Evolutionary conservation across 2,888 invertebrate genomes (phyloP), one percentile per base, ranked within the genome.

Genomic region (Seira musarum): DNA sequence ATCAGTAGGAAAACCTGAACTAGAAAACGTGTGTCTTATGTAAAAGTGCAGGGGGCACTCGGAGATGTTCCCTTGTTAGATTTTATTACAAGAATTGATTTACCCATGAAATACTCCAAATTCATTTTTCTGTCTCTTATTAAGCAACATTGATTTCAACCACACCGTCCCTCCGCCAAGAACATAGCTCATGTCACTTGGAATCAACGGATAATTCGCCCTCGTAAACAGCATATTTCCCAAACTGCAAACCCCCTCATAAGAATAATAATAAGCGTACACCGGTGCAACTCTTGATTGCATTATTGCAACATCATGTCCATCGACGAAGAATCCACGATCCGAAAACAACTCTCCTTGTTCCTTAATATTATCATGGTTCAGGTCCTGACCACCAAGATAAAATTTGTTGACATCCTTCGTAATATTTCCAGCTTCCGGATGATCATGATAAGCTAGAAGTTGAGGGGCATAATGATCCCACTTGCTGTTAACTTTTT

Each of bases 201-300:
- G 75, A 53, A 53, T 17, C 21, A 80, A 19, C 15, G 75, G 75
- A 6, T 75, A 25, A 0, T 24, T 53, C 1, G 82, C 53, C 60
- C 65, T 67, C 15, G 78, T 70, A 57, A 79, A 70, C 15, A 83
- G 21, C 22, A 79, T 69, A 66, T 83, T 81, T n/a, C 72, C 79
- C 30, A 72, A 65, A n/a, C 69, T 57, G 19, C 77, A 74, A 24
- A 82, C 75, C 0, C 82, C 82, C 6, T 73, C 67, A 61, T 83
- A 81, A 0, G 69, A 74, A 24, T 82, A 81, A 19, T 81, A 80
- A 60, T 72, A 83, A 0, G 74, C 30, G 49, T 82, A 81, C 2
- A 80, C 80, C 0, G 82, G 82, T 1, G 83, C 71, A 24, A 53
- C 22, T 53, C 46, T 15, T 13, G 61, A 17, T 15, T 77, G 76